phyloP scores from a whole-genome alignment of 2,113 vertebrate genomes.

The Boulengerochromis microlepis region DNA sequence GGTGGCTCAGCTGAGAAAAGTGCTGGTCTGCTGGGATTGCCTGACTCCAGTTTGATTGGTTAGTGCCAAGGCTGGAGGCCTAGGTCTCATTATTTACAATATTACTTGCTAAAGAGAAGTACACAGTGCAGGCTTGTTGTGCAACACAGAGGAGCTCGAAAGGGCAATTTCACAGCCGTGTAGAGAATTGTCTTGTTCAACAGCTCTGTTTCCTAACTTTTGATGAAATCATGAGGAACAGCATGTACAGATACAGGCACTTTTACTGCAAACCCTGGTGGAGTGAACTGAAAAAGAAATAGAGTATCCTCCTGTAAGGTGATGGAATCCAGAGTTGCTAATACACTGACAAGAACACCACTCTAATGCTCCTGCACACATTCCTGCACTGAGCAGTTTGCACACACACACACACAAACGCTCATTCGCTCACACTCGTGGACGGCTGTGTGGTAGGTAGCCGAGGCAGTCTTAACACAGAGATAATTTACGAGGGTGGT shows the following conservation, averaged over 20 bases:
- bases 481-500: slow-evolving; percentile 70
- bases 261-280: not conserved
- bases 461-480: slow-evolving; percentile 26
- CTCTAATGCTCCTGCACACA: not conserved
- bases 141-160: slow-evolving; percentile 14
- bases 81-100: slow-evolving; percentile 29
- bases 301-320: not conserved
- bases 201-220: slow-evolving; percentile 31
- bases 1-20: not conserved
- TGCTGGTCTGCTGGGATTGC: not conserved
- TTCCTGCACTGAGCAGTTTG: slow-evolving; percentile 5
- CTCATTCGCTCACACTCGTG: not conserved
- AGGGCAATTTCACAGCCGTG: slow-evolving; percentile 21
- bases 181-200: slow-evolving; percentile 31
- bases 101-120: slow-evolving; percentile 27
- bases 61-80: slow-evolving; percentile 12
- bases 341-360: not conserved
- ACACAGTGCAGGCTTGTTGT: slow-evolving; percentile 9
- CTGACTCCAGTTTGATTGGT: slow-evolving; percentile 26
- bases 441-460: slow-evolving; percentile 51
- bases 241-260: not conserved
- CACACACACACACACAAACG: not conserved
- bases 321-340: slow-evolving; percentile 28
- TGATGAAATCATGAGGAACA: slow-evolving; percentile 34
- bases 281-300: not conserved